Conservation (phyloP, 2,888 invertebrate genomes). For the Euspilapteryx auroguttella region DNA sequence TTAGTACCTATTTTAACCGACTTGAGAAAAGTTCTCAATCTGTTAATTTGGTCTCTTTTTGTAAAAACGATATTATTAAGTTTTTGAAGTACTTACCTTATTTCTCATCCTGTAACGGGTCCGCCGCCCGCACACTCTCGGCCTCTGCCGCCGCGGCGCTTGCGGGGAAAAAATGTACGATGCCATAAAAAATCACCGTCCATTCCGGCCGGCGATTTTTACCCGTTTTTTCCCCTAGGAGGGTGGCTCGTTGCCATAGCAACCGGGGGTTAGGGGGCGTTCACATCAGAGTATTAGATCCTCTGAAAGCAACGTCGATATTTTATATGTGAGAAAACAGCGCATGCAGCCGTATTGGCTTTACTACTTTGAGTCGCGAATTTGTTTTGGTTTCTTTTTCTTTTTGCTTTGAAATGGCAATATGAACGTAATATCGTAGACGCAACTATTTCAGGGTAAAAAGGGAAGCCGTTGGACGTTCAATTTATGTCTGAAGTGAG, state of each 20-base stretch:
- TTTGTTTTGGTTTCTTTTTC: too few species aligned
- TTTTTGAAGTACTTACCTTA: too few species aligned
- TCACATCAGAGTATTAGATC: conserved; percentile 14
- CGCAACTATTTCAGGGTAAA: too few species aligned
- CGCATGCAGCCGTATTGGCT: conserved; percentile 7
- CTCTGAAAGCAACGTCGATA: conserved; percentile 43
- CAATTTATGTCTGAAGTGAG: too few species aligned
- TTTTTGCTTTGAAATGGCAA: too few species aligned
- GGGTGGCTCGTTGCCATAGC: conserved; percentile 48
- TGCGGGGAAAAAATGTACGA: conserved; percentile 55
- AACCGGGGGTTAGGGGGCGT: conserved; percentile 27
- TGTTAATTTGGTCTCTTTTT: too few species aligned
- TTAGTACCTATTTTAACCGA: too few species aligned
- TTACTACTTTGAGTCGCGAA: conserved; percentile 6
- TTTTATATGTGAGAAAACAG: conserved; percentile 39
- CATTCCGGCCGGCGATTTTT: conserved; percentile 54
- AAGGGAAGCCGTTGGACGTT: too few species aligned
- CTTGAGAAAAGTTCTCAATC: too few species aligned
- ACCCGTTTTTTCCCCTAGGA: conserved; percentile 58
- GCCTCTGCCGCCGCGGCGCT: neutral
- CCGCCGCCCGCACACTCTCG: neutral
- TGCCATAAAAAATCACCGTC: conserved; percentile 60
- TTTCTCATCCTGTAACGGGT: neutral
- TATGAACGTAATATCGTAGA: too few species aligned
- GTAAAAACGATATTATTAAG: too few species aligned